Evolutionary conservation across 2,888 invertebrate genomes (phyloP).

Genomic region (Tetranychus truncatus): DNA sequence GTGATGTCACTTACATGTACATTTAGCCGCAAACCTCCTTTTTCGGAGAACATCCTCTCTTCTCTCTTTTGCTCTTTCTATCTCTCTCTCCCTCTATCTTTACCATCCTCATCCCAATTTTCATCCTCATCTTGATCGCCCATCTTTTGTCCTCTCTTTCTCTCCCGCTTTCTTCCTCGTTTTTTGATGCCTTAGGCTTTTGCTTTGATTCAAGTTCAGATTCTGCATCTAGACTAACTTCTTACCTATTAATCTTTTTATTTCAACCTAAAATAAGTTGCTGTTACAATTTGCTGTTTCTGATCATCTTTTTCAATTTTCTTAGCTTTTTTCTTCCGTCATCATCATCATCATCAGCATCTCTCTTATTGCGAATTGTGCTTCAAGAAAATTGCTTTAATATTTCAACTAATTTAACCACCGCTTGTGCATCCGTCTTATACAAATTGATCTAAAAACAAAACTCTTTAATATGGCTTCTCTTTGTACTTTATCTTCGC

Average conservation of each 20-base stretch:
- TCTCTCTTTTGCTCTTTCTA: neutral
- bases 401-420: neutral
- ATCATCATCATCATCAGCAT: neutral
- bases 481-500: conserved; percentile 4
- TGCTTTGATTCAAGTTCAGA: neutral
- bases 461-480: neutral
- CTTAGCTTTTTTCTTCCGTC: neutral
- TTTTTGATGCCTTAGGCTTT: neutral
- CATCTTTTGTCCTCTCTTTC: neutral
- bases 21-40: conserved; percentile 15
- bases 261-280: neutral
- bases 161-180: conserved; percentile 1
- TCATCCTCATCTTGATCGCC: neutral
- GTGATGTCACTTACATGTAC: conserved; percentile 13
- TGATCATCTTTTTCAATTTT: neutral
- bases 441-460: neutral
- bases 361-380: neutral
- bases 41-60: conserved; percentile 17
- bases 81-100: neutral
- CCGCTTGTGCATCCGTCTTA: neutral
- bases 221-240: neutral
- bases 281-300: neutral
- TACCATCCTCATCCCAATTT: neutral
- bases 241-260: neutral
- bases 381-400: conserved; percentile 2